Evolutionary conservation across 2,888 invertebrate species (phyloP), one percentile per base, ranked within the genome.

Genomic region (Rhopalosiphum nymphaeae): DNA sequence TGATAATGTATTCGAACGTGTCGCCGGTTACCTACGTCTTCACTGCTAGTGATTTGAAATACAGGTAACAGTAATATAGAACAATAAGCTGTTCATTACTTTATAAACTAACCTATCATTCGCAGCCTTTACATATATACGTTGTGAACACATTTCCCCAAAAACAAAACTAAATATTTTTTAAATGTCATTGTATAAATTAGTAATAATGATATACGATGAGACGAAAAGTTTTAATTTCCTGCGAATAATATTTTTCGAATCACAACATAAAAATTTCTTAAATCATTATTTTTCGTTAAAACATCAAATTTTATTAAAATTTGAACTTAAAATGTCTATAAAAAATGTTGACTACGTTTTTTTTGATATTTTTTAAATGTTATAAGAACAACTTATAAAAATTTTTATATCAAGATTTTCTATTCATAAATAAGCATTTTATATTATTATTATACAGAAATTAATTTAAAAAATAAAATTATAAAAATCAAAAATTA

Each of bases 41-140:
- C 61, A 94, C 93, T 1, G 93, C 94, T 44, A 36, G 93, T 9
- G 94, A 94, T 46, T 21, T 94, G 56, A 91, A 94, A n/a, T 94
- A 94, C 93, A 93, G 94, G 94, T 94, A 91, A 26, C 4, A 0
- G 86, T 44, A 26, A 11, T 53, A 53, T 21, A 53, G 5, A 53
- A 53, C 16, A 53, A 53, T 53, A 53, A 53, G 21, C 67, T 1
- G 1, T 67, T n/a, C 5, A 16, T 36, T 21, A 21, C 7, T 21
- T 21, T 36, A 36, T 36, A 21, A 67, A 1, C 16, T 36, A 7
- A n/a, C 16, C 11, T 61, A 2, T 29, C 3, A 36, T 5, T 7
- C 16, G 67, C 5, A n/a, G 2, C n/a, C 13, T n/a, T n/a, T 67
- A n/a, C n/a, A n/a, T n/a, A 7, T 16, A n/a, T 7, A 16, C 4